Evolutionary conservation across 2,113 vertebrate genomes (phyloP), one percentile per base, ranked within the genome.

Genomic region (Phrynosoma platyrhinos): DNA sequence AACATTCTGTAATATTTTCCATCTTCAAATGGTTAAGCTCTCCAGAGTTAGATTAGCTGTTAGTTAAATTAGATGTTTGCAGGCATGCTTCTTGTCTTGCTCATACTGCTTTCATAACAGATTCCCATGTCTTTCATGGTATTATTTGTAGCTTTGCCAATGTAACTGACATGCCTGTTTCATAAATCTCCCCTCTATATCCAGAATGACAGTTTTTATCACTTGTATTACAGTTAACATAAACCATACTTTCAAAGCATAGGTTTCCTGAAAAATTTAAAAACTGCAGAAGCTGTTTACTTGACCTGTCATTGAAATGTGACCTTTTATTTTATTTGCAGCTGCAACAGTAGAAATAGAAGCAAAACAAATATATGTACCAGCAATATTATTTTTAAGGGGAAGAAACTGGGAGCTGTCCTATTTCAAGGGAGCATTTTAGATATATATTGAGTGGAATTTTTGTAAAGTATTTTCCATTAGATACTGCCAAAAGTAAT

Each of bases 271-370:
- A 58, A 90, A 80, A 90, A 82, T 85, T 91, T 62, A 53, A 91
- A 94, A 92, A 84, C 53, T 72, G 21, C 85, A 80, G 90, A 89
- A 87, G 78, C 0, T 36, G 6, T 82, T 91, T 86, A 91, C 87
- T 81, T 72, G 83, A 87, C 88, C 78, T 76, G 72, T 58, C 83
- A 91, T 87, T 94, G 90, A 92, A 94, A 92, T 84, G 20, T 91
- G 77, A 91, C 40, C 76, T 89, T 91, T 95, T 79, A 75, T 90
- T 91, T 90, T 85, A 13, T 77, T 92, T 94, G 47, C 68, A 88
- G 81, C 64, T 84, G 52, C 53, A 83, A 88, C 79, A 82, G 84
- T 68, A 84, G 81, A 93, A 86, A 62, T 87, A 53, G 88, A 88
- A 30, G 82, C 58, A 92, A 40, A 90, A 81, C 80, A 84, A 21